Conservation (phyloP, 2,888 invertebrate species). For the Hyles lineata region DNA sequence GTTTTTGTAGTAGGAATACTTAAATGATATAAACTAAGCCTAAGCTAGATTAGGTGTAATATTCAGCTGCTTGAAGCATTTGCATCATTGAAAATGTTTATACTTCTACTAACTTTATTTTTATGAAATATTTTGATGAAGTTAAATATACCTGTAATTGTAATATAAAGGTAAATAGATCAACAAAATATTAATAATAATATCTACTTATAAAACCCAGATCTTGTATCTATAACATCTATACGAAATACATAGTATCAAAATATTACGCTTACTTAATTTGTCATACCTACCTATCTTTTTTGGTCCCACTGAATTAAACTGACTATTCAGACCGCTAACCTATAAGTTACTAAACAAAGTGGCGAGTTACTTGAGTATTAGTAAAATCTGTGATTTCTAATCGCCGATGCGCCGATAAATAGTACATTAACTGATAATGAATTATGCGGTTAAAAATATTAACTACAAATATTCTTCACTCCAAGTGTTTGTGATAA, state of each 20-base stretch:
- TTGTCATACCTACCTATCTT: slow-evolving; percentile 20
- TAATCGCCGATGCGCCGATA: neutral
- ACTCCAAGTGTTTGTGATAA: neutral
- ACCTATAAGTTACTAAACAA: neutral
- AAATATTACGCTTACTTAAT: neutral
- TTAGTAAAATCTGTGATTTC: neutral
- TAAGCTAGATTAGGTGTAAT: too few species aligned
- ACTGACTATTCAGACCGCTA: neutral
- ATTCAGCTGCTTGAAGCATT: too few species aligned
- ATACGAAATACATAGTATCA: neutral
- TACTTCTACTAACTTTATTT: too few species aligned
- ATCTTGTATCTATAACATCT: neutral
- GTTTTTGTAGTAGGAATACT: too few species aligned
- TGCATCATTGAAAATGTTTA: too few species aligned
- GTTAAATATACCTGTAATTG: too few species aligned
- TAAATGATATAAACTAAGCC: too few species aligned
- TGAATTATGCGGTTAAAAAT: neutral
- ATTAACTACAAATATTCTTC: slow-evolving; percentile 2
- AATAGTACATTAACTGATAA: slow-evolving; percentile 1
- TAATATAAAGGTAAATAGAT: too few species aligned
- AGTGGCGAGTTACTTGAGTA: neutral
- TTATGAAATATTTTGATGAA: too few species aligned
- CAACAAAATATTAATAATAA: neutral
- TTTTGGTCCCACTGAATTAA: neutral
- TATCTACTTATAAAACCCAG: neutral